Evolutionary conservation across 2,797 vertebrate species (phyloP), one percentile per base, ranked within the genome.

Genomic region (Tragopan temminckii): DNA sequence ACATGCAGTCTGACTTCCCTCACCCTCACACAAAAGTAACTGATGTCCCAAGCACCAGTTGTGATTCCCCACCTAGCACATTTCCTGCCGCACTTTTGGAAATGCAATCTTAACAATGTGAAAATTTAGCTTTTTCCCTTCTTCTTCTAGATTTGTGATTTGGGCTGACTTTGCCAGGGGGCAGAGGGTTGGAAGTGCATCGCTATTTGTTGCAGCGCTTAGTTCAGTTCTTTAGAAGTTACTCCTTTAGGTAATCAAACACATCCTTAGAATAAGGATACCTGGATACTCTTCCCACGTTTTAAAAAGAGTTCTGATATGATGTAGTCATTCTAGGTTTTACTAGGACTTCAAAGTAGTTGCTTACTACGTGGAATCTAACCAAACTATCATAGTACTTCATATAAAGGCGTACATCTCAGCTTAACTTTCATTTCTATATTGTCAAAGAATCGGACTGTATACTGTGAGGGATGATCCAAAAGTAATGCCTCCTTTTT

Each of bases 1-100:
- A 5, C 1, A 10, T 19, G 10, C 25, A 36, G 11, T 14, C 9
- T 20, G 7, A 1, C 4, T 16, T 8, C 2, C 0, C 27, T 27
- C 38, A 55, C 2, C 0, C 27, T 27, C 38, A 55, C 33, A 9
- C 24, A 24, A 24, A 4, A 48, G 23, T 0, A 76, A 50, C 21
- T 68, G 40, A 29, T 8, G 48, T 7, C 24, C 36, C 38, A 25
- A 5, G n/a, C 45, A 55, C 1, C 1, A 50, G 63, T 8, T 45
- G 33, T 57, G 18, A 23, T 12, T 43, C 38, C 21, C 31, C 11
- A n/a, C 15, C 2, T 1, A 0, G 9, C 27, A 20, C 4, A 5
- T 17, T 43, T 67, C 40, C 58, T 25, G n/a, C 35, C 18, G 29
- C 48, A 17, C 23, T 25, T 10, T 1, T 4, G 23, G 35, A 46